Evolutionary conservation across 2,113 vertebrate species (phyloP).

Genomic region (Typhlomys cinereus): DNA sequence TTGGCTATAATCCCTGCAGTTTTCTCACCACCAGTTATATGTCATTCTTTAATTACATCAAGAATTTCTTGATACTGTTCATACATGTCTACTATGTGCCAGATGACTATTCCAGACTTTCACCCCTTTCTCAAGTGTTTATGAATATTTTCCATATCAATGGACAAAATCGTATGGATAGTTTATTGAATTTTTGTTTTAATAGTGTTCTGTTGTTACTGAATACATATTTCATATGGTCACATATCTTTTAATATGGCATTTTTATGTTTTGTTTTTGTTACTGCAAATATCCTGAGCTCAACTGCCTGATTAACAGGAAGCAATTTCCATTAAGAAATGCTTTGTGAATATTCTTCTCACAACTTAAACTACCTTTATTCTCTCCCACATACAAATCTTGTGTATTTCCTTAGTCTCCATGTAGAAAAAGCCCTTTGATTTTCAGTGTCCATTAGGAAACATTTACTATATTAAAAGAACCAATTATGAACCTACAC

Average conservation of each 20-base stretch:
- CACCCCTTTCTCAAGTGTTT: not conserved
- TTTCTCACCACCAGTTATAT: not conserved
- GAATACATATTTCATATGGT: not conserved
- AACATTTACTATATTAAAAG: not conserved
- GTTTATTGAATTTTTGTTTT: not conserved
- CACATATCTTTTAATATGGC: no score
- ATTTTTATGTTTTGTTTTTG: no score
- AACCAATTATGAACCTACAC: not conserved
- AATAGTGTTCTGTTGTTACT: not conserved
- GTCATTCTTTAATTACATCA: not conserved
- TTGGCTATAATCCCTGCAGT: not conserved
- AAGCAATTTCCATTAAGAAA: not conserved
- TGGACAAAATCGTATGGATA: not conserved
- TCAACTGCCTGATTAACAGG: not conserved
- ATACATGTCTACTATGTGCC: not conserved
- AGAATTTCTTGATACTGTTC: not conserved
- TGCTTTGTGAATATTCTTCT: not conserved
- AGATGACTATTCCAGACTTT: not conserved
- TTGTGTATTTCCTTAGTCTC: not conserved
- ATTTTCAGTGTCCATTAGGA: not conserved
- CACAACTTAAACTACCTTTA: not conserved
- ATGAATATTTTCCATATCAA: not conserved
- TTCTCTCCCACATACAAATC: not conserved
- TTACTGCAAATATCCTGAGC: no score
- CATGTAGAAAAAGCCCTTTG: not conserved